These are phyloP conservation scores for Eudasyphora cyanicolor DNA, from an alignment of 2,888 invertebrate species.

Conservation along the genomic window DNA sequence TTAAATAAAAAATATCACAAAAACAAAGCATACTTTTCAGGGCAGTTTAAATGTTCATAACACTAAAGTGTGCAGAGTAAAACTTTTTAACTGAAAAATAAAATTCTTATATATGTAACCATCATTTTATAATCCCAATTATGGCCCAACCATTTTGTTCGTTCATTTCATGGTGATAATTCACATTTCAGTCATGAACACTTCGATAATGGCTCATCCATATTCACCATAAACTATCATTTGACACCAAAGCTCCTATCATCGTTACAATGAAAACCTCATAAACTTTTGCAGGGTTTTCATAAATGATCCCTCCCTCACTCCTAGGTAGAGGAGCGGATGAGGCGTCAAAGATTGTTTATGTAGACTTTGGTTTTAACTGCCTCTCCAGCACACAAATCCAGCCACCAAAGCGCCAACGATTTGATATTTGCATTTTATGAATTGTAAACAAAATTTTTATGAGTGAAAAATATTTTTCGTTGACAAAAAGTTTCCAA, in stretches of 20 bases:
- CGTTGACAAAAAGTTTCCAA: not conserved
- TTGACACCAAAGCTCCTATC: not conserved
- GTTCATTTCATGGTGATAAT: no score
- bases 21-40: no score
- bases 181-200: not conserved
- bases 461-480: not conserved
- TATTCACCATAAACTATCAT: not conserved
- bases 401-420: no score
- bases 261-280: not conserved
- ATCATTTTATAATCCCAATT: not conserved
- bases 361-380: not conserved
- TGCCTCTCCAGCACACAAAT: not conserved
- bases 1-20: no score
- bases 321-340: not conserved
- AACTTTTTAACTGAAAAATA: no score
- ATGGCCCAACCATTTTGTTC: not conserved
- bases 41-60: no score
- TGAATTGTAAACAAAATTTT: constrained; percentile 2
- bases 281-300: not conserved
- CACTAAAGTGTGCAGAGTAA: no score
- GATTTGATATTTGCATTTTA: not conserved
- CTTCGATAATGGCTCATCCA: not conserved
- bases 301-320: not conserved
- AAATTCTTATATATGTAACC: not conserved
- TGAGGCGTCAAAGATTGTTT: not conserved